Conservation (phyloP, 2,888 invertebrate species). For the Barypeithes pellucidus region DNA sequence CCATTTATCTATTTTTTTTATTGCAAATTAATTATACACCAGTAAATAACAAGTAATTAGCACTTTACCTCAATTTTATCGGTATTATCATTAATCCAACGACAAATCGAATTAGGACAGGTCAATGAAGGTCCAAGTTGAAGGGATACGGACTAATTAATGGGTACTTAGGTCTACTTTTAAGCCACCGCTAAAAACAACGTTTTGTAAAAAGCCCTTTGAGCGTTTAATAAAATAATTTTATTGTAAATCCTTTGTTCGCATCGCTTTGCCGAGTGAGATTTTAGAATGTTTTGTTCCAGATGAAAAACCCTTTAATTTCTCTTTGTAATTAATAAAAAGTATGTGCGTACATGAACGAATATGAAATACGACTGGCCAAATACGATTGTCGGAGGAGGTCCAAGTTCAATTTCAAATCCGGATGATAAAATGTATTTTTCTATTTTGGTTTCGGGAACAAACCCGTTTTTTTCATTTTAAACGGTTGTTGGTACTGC, state of each 20-base stretch:
- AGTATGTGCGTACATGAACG: too few relatives aligned
- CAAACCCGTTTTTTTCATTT: too few relatives aligned
- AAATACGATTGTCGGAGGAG: neutral
- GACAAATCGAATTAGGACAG: neutral
- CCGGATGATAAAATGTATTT: too few relatives aligned
- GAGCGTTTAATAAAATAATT: slow-evolving; percentile 1
- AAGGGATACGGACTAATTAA: slow-evolving; percentile 8
- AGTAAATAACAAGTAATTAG: too few relatives aligned
- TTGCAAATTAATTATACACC: too few relatives aligned
- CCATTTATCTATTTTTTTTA: too few relatives aligned
- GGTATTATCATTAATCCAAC: neutral
- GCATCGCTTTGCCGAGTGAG: neutral
- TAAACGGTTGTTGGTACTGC: too few relatives aligned
- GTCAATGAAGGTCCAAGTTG: neutral
- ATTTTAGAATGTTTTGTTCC: neutral
- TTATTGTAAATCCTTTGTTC: neutral
- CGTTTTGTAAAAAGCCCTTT: neutral
- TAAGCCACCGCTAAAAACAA: slow-evolving; percentile 4
- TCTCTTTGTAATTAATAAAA: neutral
- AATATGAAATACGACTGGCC: neutral
- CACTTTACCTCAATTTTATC: neutral
- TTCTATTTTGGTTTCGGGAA: too few relatives aligned
- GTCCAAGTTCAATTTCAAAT: neutral
- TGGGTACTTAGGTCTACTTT: neutral
- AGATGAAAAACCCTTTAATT: neutral